These are phyloP conservation scores for Eurypyga helias DNA, from an alignment of 2,113 vertebrate genomes.

Conservation along the genomic window DNA sequence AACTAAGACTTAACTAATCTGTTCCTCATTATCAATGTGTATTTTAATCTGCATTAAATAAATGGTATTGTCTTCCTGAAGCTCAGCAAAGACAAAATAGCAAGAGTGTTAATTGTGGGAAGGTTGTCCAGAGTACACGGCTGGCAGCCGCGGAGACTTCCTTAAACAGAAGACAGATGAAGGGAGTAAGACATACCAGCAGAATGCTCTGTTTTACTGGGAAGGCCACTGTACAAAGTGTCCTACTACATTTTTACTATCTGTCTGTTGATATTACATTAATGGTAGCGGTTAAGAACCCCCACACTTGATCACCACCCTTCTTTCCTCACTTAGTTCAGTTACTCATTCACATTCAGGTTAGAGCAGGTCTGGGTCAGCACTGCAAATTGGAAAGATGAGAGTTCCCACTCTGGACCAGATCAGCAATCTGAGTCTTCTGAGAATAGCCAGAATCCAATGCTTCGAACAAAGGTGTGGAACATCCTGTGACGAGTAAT, in stretches of 20 bases:
- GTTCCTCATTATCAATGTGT: slow-evolving; percentile 19
- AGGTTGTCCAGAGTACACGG: neutral
- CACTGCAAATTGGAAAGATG: neutral
- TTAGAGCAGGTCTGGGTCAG: neutral
- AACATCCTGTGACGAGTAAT: neutral
- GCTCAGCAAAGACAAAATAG: slow-evolving; percentile 3
- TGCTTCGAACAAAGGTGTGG: neutral
- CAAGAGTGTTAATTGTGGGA: neutral
- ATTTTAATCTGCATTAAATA: slow-evolving; percentile 41
- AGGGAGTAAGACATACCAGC: neutral
- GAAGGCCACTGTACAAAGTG: neutral
- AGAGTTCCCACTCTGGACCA: neutral
- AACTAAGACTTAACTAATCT: slow-evolving; percentile 34
- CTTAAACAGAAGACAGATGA: neutral
- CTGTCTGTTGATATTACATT: neutral
- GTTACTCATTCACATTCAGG: neutral
- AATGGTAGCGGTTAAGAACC: neutral
- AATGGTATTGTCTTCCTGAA: slow-evolving; percentile 16
- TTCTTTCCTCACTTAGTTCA: neutral
- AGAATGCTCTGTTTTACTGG: neutral
- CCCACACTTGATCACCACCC: neutral
- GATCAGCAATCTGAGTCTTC: neutral
- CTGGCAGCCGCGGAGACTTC: neutral
- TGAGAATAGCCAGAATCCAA: neutral
- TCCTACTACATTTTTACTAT: neutral